Evolutionary conservation across 2,797 vertebrate genomes (phyloP).

Genomic region (Catamblyrhynchus diadema): DNA sequence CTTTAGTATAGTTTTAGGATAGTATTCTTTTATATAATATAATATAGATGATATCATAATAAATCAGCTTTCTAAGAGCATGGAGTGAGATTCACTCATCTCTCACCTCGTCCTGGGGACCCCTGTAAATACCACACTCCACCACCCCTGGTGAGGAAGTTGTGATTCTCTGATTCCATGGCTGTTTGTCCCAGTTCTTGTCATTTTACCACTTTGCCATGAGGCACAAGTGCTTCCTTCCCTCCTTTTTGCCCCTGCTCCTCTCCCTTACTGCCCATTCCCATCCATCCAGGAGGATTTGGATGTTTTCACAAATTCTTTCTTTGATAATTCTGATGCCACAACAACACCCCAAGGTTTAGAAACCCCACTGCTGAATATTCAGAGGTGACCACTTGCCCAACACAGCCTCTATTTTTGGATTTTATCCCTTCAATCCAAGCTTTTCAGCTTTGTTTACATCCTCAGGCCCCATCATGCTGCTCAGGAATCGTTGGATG

Average conservation of each 20-base stretch:
- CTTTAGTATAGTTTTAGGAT: too few species aligned
- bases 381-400: not conserved
- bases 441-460: not conserved
- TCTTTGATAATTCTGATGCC: not conserved
- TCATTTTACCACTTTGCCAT: not conserved
- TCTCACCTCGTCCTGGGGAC: too few species aligned
- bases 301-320: accelerated
- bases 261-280: not conserved
- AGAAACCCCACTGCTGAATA: not conserved
- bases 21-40: too few species aligned
- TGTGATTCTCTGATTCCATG: not conserved
- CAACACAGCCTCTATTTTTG: not conserved
- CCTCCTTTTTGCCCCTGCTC: not conserved
- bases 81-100: too few species aligned
- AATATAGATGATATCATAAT: too few species aligned
- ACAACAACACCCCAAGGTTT: not conserved
- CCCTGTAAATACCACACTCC: too few species aligned
- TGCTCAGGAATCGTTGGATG: not conserved
- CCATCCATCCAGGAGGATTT: not conserved
- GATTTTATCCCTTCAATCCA: not conserved
- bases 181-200: not conserved
- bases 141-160: not conserved
- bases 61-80: too few species aligned
- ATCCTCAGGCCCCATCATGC: not conserved
- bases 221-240: not conserved